Conservation (phyloP, 2,113 vertebrate species). For the Oryzias javanicus region DNA sequence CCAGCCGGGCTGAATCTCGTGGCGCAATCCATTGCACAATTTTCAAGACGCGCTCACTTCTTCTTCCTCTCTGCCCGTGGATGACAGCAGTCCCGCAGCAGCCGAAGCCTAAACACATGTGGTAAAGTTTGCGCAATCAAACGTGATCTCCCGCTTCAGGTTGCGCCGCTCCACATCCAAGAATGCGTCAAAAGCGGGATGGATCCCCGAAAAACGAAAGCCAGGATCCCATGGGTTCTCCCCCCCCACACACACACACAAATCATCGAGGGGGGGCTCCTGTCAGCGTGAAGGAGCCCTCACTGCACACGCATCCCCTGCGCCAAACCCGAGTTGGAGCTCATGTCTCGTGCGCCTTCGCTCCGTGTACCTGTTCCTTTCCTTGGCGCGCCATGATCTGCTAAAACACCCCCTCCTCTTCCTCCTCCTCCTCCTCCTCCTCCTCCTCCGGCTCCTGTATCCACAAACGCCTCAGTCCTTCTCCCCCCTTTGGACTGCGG, state of each 20-base stretch:
- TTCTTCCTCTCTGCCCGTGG: slow-evolving; percentile 26
- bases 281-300: slow-evolving; percentile 13
- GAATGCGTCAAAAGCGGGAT: slow-evolving; percentile 15
- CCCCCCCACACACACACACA: slow-evolving; percentile 26
- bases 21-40: slow-evolving; percentile 93
- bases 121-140: slow-evolving; percentile 37
- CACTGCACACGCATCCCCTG: slow-evolving; percentile 11
- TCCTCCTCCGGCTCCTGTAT: slow-evolving; percentile 28
- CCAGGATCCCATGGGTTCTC: slow-evolving; percentile 43
- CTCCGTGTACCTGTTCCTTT: slow-evolving; percentile 38
- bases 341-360: slow-evolving; percentile 43
- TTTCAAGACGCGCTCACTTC: slow-evolving; percentile 70
- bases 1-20: slow-evolving; percentile 88
- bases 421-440: no score
- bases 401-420: slow-evolving; percentile 6
- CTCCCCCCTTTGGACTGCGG: slow-evolving; percentile 12
- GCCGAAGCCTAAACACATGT: no score
- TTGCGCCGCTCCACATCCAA: slow-evolving; percentile 24
- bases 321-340: slow-evolving; percentile 32
- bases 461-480: slow-evolving; percentile 26
- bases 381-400: slow-evolving; percentile 38
- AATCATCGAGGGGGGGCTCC: slow-evolving; percentile 12
- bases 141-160: slow-evolving; percentile 18
- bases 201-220: slow-evolving; percentile 7
- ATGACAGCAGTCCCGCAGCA: slow-evolving; percentile 31